A percentile compares a stretch with the other conserved stretches of the same genome.
These are phyloP conservation scores for Aphis craccivora DNA, from an alignment of 1,140 invertebrate genomes.

Conservation along the genomic window DNA sequence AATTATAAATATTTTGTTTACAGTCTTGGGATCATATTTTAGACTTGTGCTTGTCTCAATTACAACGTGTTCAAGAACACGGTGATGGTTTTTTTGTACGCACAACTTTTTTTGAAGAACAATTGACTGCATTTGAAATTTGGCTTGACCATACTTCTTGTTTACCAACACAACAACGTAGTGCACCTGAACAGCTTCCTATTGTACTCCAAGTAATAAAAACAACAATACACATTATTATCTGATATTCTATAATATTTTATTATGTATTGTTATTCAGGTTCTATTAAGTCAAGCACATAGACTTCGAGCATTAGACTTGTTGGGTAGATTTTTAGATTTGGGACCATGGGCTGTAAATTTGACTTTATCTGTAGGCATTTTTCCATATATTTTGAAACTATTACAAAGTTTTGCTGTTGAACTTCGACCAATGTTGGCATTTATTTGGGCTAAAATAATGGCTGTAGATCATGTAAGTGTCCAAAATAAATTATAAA, in stretches of 20 bases:
- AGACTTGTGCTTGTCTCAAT: constrained; percentile 89
- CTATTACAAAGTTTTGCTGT: constrained; percentile 90
- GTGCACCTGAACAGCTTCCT: constrained; percentile 94
- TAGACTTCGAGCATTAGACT: constrained; percentile 89
- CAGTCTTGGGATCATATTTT: constrained; percentile 94
- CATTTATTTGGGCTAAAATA: constrained; percentile 99
- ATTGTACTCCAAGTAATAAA: constrained; percentile 87
- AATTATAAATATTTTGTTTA: constrained; percentile 10
- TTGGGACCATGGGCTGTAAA: constrained; percentile 97
- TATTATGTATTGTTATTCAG: constrained; percentile 63
- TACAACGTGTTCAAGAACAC: constrained; percentile 77
- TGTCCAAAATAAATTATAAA: constrained; percentile 59
- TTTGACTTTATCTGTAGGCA: constrained; percentile 94
- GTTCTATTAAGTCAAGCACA: constrained; percentile 97
- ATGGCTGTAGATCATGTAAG: constrained; percentile 93
- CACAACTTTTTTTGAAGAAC: constrained; percentile 96
- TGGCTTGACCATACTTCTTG: constrained; percentile 75
- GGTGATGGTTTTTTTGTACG: constrained; percentile 73
- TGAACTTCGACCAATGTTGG: constrained; percentile 89
- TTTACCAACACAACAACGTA: constrained; percentile 77
- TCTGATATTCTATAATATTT: constrained; percentile 17
- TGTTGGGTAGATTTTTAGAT: constrained; percentile 94
- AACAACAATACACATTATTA: not conserved
- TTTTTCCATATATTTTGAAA: constrained; percentile 98
- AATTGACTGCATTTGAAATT: constrained; percentile 97